Percentiles rank a stretch among this genome's conserved stretches.
These are phyloP conservation scores for Colius striatus DNA, from an alignment of 2,113 vertebrate genomes.

Conservation along the genomic window DNA sequence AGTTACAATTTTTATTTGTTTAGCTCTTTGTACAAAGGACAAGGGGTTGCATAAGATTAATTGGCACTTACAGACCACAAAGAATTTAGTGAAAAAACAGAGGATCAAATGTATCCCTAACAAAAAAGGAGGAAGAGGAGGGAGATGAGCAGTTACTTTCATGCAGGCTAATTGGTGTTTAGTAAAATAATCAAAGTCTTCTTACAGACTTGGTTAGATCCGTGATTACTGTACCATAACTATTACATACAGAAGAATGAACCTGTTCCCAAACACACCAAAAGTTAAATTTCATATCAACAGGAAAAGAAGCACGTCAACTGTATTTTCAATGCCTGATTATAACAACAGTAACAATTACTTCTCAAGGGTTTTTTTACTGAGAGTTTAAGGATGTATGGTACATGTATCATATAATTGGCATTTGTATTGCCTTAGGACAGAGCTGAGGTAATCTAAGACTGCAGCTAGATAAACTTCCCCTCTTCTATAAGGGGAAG, in stretches of 20 bases:
- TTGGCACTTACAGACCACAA: not conserved
- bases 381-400: not conserved
- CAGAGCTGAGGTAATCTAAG: slow-evolving; percentile 5
- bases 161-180: not conserved
- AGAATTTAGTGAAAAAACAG: not conserved
- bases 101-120: not conserved
- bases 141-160: not conserved
- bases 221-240: rapidly evolving
- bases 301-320: not conserved
- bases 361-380: slow-evolving; percentile 10
- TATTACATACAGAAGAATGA: not conserved
- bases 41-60: not conserved
- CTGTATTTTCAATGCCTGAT: not conserved
- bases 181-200: not conserved
- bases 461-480: slow-evolving; percentile 35
- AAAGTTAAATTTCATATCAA: not conserved
- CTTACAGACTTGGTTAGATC: not conserved
- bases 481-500: not conserved
- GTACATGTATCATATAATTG: not conserved
- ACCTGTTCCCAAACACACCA: not conserved
- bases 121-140: not conserved
- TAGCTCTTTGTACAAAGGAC: not conserved
- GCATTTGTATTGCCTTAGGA: slow-evolving; percentile 21
- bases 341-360: not conserved
- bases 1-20: not conserved